Conservation (phyloP, 2,797 vertebrate species). For the Hirundo rustica region DNA sequence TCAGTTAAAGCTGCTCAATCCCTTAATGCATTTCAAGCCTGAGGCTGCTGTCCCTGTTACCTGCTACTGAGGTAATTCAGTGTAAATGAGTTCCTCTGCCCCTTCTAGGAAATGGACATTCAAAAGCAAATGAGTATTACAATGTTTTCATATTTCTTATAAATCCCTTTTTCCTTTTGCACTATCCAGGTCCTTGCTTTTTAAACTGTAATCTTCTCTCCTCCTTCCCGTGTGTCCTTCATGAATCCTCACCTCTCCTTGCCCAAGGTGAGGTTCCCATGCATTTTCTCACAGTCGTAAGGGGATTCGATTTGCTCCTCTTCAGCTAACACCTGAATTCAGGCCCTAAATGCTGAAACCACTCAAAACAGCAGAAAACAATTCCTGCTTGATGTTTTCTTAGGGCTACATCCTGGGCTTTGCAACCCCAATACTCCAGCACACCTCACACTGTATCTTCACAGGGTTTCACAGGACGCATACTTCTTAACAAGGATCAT, state of each 20-base stretch:
- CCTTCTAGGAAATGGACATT: not conserved
- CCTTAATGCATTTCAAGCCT: not conserved
- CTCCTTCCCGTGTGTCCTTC: not conserved
- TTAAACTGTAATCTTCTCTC: not conserved
- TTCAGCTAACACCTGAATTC: not conserved
- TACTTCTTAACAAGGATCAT: not conserved
- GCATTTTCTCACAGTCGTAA: not conserved
- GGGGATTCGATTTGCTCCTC: not conserved
- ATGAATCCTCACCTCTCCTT: not conserved
- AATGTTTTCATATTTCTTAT: not conserved
- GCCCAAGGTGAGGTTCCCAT: not conserved
- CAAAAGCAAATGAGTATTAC: not conserved
- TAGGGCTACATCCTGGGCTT: not conserved
- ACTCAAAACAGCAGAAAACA: not conserved
- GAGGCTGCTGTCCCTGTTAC: not conserved
- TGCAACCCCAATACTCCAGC: not conserved
- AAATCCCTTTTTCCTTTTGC: not conserved
- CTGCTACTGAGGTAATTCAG: accelerated
- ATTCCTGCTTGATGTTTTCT: not conserved
- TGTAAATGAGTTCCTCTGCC: not conserved
- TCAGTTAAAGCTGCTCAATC: not conserved
- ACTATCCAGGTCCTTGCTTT: not conserved
- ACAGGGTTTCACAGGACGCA: not conserved
- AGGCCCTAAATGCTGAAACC: not conserved
- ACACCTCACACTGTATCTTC: not conserved